Base-by-base conservation (phyloP, 1,140 invertebrate genomes). In the Pomacea maculata region DNA sequence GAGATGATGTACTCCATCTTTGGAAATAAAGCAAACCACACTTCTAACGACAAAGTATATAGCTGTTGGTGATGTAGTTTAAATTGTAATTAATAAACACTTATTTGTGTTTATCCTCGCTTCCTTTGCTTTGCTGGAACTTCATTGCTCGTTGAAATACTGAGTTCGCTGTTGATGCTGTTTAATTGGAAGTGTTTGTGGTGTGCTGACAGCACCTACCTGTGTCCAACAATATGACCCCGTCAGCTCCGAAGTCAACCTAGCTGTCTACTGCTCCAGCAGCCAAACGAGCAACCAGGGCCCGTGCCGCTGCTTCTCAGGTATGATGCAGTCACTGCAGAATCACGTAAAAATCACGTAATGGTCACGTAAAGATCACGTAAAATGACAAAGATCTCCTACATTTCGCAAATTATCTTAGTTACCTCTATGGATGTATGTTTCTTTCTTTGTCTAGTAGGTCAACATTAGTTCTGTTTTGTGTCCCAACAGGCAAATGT, bases 261-360 rank as follows among this genome's bases (percentile, higher is more conserved):
- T 82, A 25, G 61, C 63, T 1, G 77, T 82, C 52, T 82, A 79
- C 73, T 82, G 81, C 63, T 77, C 81, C 61, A 67, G 63, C 64
- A 70, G 64, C n/a, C 52, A 64, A 34, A 45, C 63, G 54, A 70
- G 15, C 65, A 82, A 82, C 54, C 75, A 74, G 65, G 81, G 81
- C 21, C 76, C 79, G 78, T 82, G 81, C 45, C 55, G 81, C 21
- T 82, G 81, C 29, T 82, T 75, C 64, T 82, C 81, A 57, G 81
- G 81, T 82, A 72, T 12, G 29, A 0, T 45, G 25, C 10, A 29
- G 17, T 25, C 25, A 45, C 0, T 2, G 5, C 52, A 19, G 25
- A 45, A 45, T 45, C 34, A 45, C 1, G 34, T 45, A 45, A 45
- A 45, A 45, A 45, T 45, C 34, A 6, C 64, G 64, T 65, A 7